Conservation (phyloP, 2,888 invertebrate species). For the Clanis bilineata region DNA sequence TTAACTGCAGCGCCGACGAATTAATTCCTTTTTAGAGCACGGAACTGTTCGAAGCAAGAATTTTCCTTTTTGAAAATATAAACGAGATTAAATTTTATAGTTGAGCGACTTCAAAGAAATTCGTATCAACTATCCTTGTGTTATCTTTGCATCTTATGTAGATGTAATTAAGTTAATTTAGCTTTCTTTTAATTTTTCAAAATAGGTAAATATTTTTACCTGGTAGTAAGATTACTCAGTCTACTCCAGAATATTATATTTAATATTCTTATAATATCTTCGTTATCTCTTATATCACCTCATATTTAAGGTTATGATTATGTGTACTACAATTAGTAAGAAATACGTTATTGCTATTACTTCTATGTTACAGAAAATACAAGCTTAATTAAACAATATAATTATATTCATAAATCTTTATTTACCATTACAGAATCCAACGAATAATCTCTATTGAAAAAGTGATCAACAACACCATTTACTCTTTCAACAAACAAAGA, state of each 20-base stretch:
- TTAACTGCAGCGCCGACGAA: constrained; percentile 61
- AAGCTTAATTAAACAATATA: neutral
- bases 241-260: too few relatives aligned
- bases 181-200: too few relatives aligned
- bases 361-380: neutral
- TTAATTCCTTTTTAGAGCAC: constrained; percentile 49
- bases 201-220: too few relatives aligned
- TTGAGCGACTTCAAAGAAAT: constrained; percentile 20
- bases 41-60: constrained; percentile 25
- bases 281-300: too few relatives aligned
- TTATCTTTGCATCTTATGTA: neutral
- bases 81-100: constrained; percentile 25
- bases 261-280: too few relatives aligned
- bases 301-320: too few relatives aligned
- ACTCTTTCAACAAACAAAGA: constrained; percentile 54
- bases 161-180: neutral
- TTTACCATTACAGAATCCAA: constrained; percentile 43
- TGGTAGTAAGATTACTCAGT: too few relatives aligned
- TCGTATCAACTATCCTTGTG: neutral
- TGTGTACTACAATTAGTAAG: too few relatives aligned
- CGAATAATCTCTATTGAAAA: constrained; percentile 55
- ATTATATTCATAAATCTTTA: constrained; percentile 26
- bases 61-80: constrained; percentile 29
- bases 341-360: too few relatives aligned
- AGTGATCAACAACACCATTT: constrained; percentile 59